Evolutionary conservation across 1,140 invertebrate genomes (phyloP).

Genomic region (Akabosia matsudoensis): DNA sequence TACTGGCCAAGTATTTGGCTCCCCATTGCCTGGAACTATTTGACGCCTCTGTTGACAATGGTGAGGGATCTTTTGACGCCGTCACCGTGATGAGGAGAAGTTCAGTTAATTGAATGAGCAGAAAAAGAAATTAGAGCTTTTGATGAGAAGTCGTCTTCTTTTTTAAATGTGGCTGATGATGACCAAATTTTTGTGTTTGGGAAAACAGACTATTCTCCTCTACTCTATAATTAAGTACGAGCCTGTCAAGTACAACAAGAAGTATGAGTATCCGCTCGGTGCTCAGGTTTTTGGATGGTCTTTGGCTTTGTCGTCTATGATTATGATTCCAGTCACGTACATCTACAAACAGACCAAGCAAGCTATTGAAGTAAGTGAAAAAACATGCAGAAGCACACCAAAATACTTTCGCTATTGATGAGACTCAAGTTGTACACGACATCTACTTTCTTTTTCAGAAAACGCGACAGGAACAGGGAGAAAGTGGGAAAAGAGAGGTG

Average conservation of each 20-base stretch:
- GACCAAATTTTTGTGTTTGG: too few species aligned
- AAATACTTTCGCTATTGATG: too few species aligned
- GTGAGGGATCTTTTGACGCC: too few species aligned
- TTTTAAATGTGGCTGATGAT: too few species aligned
- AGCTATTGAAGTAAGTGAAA: slow-evolving; percentile 24
- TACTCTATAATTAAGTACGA: slow-evolving; percentile 66
- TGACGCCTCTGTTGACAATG: slow-evolving; percentile 54
- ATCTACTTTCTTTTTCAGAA: too few species aligned
- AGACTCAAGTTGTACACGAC: too few species aligned
- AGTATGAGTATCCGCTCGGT: slow-evolving; percentile 71
- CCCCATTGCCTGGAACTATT: slow-evolving; percentile 54
- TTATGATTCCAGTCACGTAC: slow-evolving; percentile 66
- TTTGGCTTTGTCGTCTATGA: slow-evolving; percentile 71
- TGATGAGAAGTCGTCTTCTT: too few species aligned
- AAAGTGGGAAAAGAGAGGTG: slow-evolving; percentile 38
- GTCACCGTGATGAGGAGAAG: too few species aligned
- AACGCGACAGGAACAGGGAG: slow-evolving; percentile 35
- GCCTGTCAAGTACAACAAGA: slow-evolving; percentile 62
- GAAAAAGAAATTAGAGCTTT: too few species aligned
- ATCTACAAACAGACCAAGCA: slow-evolving; percentile 55
- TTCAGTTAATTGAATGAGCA: too few species aligned
- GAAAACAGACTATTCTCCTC: slow-evolving; percentile 67
- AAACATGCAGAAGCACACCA: too few species aligned
- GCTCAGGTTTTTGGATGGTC: slow-evolving; percentile 68
- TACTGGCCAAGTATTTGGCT: slow-evolving; percentile 49